These are phyloP conservation scores for Pachypsylla venusta DNA, from an alignment of 1,140 invertebrate genomes.

Conservation along the genomic window DNA sequence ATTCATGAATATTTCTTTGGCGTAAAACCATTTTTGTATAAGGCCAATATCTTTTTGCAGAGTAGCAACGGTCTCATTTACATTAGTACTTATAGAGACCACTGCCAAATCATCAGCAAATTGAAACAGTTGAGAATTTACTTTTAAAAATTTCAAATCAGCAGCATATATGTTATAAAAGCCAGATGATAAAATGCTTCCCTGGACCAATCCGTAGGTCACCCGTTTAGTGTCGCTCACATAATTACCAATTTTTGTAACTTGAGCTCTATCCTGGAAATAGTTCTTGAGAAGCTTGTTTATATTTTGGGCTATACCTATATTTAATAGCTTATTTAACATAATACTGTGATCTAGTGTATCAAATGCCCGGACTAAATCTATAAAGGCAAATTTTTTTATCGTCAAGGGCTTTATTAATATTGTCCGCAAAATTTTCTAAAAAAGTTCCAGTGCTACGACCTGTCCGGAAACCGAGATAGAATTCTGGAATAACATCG, in stretches of 20 bases:
- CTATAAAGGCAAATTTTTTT: constrained; percentile 6
- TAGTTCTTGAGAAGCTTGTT: neutral
- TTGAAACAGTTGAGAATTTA: neutral
- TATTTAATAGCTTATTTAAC: neutral
- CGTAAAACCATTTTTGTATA: neutral
- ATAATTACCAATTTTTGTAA: neutral
- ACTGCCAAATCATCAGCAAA: neutral
- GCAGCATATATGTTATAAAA: constrained; percentile 5
- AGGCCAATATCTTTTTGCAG: neutral
- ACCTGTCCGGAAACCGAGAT: neutral
- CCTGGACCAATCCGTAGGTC: neutral
- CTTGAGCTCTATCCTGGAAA: neutral
- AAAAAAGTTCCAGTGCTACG: neutral
- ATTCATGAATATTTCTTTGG: constrained; percentile 1
- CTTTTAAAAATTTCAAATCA: neutral
- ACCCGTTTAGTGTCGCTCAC: neutral
- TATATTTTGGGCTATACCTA: neutral
- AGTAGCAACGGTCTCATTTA: neutral
- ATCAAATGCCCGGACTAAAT: neutral
- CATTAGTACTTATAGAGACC: neutral
- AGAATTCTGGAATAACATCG: neutral
- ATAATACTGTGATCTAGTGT: neutral
- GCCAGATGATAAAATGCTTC: neutral
- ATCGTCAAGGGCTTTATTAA: neutral
- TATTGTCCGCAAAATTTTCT: neutral